A percentile compares a stretch with the other conserved stretches of the same genome.
phyloP scores from a whole-genome alignment of 92 coral and sea anemone genomes.

The Chrysogorgia sp. region DNA sequence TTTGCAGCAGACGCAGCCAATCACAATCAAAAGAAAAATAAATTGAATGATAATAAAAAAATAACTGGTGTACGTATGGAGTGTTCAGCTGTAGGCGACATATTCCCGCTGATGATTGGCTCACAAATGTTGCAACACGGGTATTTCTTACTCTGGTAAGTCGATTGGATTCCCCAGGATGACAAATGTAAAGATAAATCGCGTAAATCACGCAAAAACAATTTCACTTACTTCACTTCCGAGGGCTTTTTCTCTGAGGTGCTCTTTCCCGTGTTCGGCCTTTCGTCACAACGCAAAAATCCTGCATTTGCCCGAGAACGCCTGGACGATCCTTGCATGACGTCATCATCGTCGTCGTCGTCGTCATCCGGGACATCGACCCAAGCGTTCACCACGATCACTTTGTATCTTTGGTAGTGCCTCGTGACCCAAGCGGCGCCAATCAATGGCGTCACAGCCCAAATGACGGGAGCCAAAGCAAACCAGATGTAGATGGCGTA shows the following conservation, averaged over 20 bases:
- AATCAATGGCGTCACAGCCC: slow-evolving; percentile 83
- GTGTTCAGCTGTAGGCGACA: too few relatives aligned
- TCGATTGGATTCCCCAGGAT: too few relatives aligned
- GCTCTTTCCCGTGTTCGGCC: not conserved
- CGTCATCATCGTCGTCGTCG: slow-evolving; percentile 78
- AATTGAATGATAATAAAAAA: too few relatives aligned
- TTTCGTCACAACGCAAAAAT: slow-evolving; percentile 1
- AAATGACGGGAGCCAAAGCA: slow-evolving; percentile 85
- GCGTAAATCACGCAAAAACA: too few relatives aligned
- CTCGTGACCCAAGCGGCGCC: slow-evolving; percentile 96
- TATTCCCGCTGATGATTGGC: too few relatives aligned
- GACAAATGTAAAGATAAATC: too few relatives aligned
- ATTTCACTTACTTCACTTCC: not conserved
- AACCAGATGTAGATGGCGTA: slow-evolving; percentile 93
- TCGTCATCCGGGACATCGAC: slow-evolving; percentile 97
- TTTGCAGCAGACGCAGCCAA: too few relatives aligned
- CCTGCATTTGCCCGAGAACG: slow-evolving; percentile 25
- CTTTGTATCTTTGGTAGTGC: slow-evolving; percentile 77
- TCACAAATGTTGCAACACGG: too few relatives aligned
- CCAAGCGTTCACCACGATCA: slow-evolving; percentile 95
- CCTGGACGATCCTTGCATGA: slow-evolving; percentile 54
- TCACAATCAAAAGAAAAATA: too few relatives aligned
- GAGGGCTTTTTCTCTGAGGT: not conserved
- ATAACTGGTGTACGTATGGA: too few relatives aligned
- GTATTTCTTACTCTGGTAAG: too few relatives aligned